Conservation (phyloP, 2,113 vertebrate genomes). For the Camelus bactrianus region DNA sequence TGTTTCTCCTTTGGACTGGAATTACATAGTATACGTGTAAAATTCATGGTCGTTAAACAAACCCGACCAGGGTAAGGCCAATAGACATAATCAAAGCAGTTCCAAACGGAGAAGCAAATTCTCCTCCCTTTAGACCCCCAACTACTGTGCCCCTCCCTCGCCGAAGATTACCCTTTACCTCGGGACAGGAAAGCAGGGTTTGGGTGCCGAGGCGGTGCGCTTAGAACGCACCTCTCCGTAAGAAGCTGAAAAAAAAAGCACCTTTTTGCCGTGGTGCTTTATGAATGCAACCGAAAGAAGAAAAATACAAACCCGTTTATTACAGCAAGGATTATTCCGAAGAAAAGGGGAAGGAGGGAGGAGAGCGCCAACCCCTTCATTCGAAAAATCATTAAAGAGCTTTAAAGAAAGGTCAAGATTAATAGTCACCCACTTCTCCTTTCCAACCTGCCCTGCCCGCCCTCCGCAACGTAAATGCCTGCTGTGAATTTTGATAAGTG, state of each 20-base stretch:
- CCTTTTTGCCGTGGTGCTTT: neutral
- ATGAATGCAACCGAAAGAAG: neutral
- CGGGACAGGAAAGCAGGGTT: rapidly evolving
- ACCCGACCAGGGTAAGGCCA: too few species aligned
- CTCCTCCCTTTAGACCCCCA: neutral
- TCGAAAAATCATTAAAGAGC: neutral
- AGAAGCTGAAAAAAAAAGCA: neutral
- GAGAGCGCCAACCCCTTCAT: neutral
- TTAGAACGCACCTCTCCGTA: neutral
- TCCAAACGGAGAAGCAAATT: neutral
- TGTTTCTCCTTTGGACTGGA: conserved; percentile 24
- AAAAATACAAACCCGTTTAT: neutral
- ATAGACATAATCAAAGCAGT: neutral
- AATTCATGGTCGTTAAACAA: conserved; percentile 2
- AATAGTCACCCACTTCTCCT: neutral
- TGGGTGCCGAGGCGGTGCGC: rapidly evolving
- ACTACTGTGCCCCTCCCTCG: too few species aligned
- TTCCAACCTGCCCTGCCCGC: neutral
- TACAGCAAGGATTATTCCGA: neutral
- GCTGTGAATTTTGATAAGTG: neutral
- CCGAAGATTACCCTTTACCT: neutral
- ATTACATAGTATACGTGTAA: neutral
- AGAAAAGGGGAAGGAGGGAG: neutral
- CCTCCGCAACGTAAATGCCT: neutral
- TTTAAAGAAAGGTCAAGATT: neutral